Evolutionary conservation across 2,113 vertebrate species (phyloP), one percentile per base, ranked within the genome.

Genomic region (Oncorhynchus tshawytscha): DNA sequence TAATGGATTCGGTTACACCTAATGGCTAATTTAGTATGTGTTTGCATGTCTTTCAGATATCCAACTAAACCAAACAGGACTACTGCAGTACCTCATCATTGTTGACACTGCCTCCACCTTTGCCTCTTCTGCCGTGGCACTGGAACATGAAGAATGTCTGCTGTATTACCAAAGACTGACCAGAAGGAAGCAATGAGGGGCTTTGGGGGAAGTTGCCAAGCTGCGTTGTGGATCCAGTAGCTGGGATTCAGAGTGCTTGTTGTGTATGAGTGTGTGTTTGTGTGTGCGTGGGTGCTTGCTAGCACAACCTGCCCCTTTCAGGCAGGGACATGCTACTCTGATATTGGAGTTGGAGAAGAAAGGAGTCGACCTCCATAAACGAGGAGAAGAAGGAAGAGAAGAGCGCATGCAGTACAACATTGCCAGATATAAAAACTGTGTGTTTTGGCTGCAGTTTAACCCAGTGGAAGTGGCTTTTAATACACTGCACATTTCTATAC

Each of bases 201-300:
- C 88, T 87, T 78, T 74, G 79, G 84, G 77, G 86, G 88, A 90
- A 83, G 84, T 88, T 89, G 87, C 86, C 84, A 86, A 87, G 82
- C 84, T 83, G 84, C 86, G 72, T 86, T 83, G 86, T 92, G 92
- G 93, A 92, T 89, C 76, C 92, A 91, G 77, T 93, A 94, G 90
- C 86, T 80, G 80, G 74, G 70, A 70, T 75, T 85, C 5, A 69
- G 84, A 88, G 87, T 82, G 85, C 16, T 54, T 54, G 60, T 82
- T 82, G 88, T 88, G 85, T 84, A 91, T 86, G 84, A 82, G 81
- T 77, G 78, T 64, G 76, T 82, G 70, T 87, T 81, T 73, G 86
- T 84, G 84, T 87, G 87, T 73, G 70, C 72, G 80, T 79, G 85
- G 85, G 79, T 82, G 74, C 83, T 78, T 83, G 82, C 72, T 79